A percentile compares a stretch with the other conserved stretches of the same genome.
These are phyloP conservation scores for Drosophila kikkawai DNA, from an alignment of 1,140 invertebrate genomes.

Conservation along the genomic window DNA sequence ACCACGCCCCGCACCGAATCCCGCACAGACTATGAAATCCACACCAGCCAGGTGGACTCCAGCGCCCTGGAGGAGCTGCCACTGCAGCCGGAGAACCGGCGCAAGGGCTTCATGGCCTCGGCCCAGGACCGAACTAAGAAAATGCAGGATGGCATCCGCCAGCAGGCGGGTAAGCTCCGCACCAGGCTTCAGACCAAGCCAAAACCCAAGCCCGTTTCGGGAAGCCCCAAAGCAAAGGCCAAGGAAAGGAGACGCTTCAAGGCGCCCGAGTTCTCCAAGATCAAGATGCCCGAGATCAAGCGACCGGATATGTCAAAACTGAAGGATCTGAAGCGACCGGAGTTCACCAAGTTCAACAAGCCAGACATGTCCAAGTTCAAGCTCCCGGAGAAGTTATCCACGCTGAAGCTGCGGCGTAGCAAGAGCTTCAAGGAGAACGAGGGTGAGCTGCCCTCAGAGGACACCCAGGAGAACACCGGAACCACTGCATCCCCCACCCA, in stretches of 20 bases:
- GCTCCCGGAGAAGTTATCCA: slow-evolving; percentile 87
- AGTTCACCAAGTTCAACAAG: slow-evolving; percentile 83
- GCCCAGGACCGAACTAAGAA: slow-evolving; percentile 86
- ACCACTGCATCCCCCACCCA: slow-evolving; percentile 47
- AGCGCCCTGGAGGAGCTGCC: slow-evolving; percentile 88
- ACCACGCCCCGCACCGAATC: slow-evolving; percentile 87
- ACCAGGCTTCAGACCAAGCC: slow-evolving; percentile 86
- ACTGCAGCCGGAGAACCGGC: slow-evolving; percentile 87
- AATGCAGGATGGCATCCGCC: slow-evolving; percentile 87
- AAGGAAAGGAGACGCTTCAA: slow-evolving; percentile 81
- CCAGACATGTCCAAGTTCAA: slow-evolving; percentile 88
- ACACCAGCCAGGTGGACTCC: slow-evolving; percentile 89
- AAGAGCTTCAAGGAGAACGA: slow-evolving; percentile 83
- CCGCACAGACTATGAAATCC: slow-evolving; percentile 88
- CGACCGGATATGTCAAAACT: slow-evolving; percentile 87
- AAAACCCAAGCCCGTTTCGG: slow-evolving; percentile 78
- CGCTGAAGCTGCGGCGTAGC: slow-evolving; percentile 74
- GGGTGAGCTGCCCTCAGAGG: slow-evolving; percentile 43
- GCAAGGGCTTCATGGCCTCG: slow-evolving; percentile 85
- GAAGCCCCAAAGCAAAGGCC: slow-evolving; percentile 77
- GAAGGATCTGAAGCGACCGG: slow-evolving; percentile 85
- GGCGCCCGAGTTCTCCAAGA: slow-evolving; percentile 82
- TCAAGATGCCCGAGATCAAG: slow-evolving; percentile 87
- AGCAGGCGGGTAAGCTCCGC: slow-evolving; percentile 87
- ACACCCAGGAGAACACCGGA: slow-evolving; percentile 31